Conservation (phyloP, 92 coral and sea anemone species). For the Scolanthus callimorphus region DNA sequence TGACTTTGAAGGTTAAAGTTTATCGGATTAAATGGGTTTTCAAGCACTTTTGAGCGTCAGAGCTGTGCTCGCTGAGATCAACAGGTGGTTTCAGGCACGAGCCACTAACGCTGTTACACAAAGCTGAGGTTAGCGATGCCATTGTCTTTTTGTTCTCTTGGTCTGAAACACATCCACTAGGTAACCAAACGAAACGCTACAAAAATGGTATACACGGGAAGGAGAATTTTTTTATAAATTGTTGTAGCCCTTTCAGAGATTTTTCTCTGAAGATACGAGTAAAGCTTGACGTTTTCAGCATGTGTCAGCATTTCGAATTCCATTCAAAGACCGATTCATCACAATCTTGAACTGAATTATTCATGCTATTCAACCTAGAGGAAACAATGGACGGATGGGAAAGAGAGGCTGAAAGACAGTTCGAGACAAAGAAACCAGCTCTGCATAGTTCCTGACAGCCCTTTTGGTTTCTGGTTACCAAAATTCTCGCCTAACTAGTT, state of each 20-base stretch:
- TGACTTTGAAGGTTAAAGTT: no score
- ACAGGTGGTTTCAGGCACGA: conserved; percentile 72
- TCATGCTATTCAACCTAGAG: not conserved
- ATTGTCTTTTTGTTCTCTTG: conserved; percentile 54
- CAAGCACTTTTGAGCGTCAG: not conserved
- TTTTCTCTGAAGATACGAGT: not conserved
- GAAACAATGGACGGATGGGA: conserved; percentile 2
- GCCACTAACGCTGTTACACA: conserved; percentile 29
- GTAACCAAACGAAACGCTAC: conserved; percentile 7
- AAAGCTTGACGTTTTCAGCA: conserved; percentile 2
- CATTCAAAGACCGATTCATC: no score
- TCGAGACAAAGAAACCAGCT: conserved; percentile 1
- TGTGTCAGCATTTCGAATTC: no score
- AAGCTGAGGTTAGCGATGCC: conserved; percentile 19
- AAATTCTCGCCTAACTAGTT: not conserved
- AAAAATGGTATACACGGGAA: no score
- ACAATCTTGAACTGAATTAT: conserved; percentile 8
- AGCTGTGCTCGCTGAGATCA: conserved; percentile 1
- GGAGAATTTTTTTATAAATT: not conserved
- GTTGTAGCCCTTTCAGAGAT: not conserved
- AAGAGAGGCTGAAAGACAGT: conserved; percentile 14
- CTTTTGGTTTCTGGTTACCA: conserved; percentile 3
- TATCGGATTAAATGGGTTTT: not conserved
- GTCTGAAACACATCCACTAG: not conserved
- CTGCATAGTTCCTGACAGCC: not conserved